Conservation (phyloP, 2,113 vertebrate species). For the Oncorhynchus nerka region DNA sequence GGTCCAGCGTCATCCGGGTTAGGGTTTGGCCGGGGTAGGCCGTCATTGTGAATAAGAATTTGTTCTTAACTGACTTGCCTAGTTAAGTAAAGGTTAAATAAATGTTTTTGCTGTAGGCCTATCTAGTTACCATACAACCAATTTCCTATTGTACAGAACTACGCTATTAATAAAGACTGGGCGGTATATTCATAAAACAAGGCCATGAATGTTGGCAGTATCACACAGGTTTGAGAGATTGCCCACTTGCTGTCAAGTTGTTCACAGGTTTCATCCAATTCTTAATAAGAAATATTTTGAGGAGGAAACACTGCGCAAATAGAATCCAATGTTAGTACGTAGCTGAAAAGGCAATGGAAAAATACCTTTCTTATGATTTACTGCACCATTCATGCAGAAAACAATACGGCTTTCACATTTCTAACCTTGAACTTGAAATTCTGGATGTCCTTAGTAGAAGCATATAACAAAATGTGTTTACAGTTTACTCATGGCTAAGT, state of each 20-base stretch:
- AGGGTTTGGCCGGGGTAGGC: too few species aligned
- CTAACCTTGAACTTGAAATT: constrained; percentile 67
- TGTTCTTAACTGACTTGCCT: too few species aligned
- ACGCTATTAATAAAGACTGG: background rate
- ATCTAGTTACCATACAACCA: background rate
- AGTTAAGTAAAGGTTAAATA: too few species aligned
- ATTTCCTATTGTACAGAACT: background rate
- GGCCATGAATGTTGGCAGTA: constrained; percentile 15
- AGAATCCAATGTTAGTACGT: constrained; percentile 4
- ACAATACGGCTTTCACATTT: constrained; percentile 33
- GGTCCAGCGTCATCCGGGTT: too few species aligned
- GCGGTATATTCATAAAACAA: background rate
- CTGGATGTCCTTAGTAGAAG: constrained; percentile 45
- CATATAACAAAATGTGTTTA: too few species aligned
- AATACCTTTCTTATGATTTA: background rate
- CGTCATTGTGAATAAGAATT: too few species aligned
- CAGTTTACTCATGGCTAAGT: constrained; percentile 16
- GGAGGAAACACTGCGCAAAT: background rate
- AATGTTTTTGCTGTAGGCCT: too few species aligned
- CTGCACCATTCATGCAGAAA: constrained; percentile 40
- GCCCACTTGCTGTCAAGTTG: constrained; percentile 22
- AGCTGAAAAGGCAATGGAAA: background rate
- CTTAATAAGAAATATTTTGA: background rate
- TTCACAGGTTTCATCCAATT: background rate
- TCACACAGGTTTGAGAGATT: constrained; percentile 19